Percentiles rank a stretch among this genome's conserved stretches.
Conservation (phyloP, 2,888 invertebrate species). For the Amblyteles armatorius region DNA sequence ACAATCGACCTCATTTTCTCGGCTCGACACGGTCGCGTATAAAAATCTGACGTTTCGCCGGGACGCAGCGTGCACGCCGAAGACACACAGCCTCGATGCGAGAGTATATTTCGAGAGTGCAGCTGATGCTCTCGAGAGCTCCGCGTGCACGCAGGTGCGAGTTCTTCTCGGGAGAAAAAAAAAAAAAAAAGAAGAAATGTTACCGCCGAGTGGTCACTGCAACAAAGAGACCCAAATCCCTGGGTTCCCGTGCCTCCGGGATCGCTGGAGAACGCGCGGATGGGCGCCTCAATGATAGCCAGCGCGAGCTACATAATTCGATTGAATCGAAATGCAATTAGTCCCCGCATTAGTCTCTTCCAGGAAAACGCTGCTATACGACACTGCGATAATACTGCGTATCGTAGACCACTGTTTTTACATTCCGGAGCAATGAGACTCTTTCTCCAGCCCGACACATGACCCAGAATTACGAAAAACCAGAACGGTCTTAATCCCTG, state of each 20-base stretch:
- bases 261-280: background rate
- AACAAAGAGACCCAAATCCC: conserved; percentile 44
- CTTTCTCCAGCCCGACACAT: conserved; percentile 25
- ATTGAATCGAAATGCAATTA: conserved; percentile 29
- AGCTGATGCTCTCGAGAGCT: conserved; percentile 44
- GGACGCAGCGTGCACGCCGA: background rate
- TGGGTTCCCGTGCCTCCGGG: background rate
- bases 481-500: conserved; percentile 55
- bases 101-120: conserved; percentile 41
- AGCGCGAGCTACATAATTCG: background rate
- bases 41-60: conserved; percentile 35
- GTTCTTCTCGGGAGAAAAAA: conserved; percentile 30
- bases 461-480: conserved; percentile 57
- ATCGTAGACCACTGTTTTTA: conserved; percentile 12
- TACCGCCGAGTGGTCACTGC: conserved; percentile 4
- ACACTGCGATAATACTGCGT: background rate
- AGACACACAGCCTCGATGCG: conserved; percentile 1
- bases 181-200: conserved; percentile 29
- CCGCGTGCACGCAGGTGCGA: conserved; percentile 55
- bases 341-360: background rate
- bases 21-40: conserved; percentile 3
- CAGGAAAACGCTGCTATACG: background rate
- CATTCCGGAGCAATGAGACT: conserved; percentile 37
- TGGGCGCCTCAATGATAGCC: background rate
- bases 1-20: conserved; percentile 59